Percentiles rank a stretch among this genome's conserved stretches.
Conservation (phyloP, 2,797 vertebrate genomes). For the Monodelphis domestica region DNA sequence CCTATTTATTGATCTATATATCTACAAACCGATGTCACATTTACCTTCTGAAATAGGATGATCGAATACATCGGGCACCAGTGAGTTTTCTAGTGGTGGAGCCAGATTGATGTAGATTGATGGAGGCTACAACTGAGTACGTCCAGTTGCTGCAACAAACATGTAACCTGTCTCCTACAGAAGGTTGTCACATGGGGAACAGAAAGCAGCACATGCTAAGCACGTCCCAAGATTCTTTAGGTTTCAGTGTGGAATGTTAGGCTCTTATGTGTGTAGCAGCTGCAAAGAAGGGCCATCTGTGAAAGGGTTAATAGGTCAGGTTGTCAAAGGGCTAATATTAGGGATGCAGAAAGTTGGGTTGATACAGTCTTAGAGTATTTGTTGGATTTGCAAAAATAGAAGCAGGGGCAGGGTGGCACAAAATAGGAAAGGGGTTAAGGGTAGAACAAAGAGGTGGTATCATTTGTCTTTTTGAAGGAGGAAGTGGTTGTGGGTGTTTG, state of each 20-base stretch:
- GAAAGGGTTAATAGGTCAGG: constrained; percentile 23
- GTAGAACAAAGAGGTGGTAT: not conserved
- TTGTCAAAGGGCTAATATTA: constrained; percentile 22
- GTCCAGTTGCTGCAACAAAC: not conserved
- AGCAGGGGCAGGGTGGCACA: not conserved
- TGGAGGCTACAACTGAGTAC: not conserved
- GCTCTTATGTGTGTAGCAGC: constrained; percentile 15
- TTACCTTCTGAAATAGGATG: not conserved
- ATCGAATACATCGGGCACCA: not conserved
- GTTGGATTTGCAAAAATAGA: constrained; percentile 33
- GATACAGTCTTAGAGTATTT: not conserved
- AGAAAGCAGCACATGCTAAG: constrained; percentile 12
- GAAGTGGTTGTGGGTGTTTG: constrained; percentile 4
- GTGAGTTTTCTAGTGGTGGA: not conserved
- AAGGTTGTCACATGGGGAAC: constrained; percentile 13
- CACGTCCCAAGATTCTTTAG: constrained; percentile 10
- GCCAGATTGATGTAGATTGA: not conserved
- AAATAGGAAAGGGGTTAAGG: not conserved
- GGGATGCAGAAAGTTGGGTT: not conserved
- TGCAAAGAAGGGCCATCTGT: constrained; percentile 35
- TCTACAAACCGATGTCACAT: not conserved
- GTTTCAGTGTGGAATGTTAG: constrained; percentile 42
- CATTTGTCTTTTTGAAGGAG: not conserved
- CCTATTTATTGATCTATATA: not conserved
- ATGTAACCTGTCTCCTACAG: not conserved